These are phyloP conservation scores for Raja brachyura DNA, from an alignment of 2,113 vertebrate genomes.

Conservation along the genomic window DNA sequence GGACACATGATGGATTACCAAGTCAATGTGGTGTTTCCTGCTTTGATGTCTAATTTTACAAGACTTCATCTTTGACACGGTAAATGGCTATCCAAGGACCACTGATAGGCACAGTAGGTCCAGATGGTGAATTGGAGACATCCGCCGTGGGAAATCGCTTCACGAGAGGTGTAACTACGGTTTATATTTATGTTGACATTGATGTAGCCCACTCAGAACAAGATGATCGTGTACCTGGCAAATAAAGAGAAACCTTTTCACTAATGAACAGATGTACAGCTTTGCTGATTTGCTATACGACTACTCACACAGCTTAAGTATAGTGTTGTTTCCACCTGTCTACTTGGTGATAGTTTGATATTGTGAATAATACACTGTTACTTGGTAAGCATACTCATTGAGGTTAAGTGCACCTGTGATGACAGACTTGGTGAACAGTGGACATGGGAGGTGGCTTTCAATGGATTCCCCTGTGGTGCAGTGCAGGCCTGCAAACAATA, in stretches of 20 bases:
- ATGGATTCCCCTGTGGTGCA: background rate
- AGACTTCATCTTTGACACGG: background rate
- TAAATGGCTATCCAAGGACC: slow-evolving; percentile 7
- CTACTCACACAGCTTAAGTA: background rate
- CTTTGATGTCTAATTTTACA: background rate
- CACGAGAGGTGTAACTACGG: background rate
- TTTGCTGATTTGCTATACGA: background rate
- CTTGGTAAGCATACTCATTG: slow-evolving; percentile 48
- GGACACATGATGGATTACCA: background rate
- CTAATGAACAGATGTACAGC: background rate
- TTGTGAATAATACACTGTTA: slow-evolving; percentile 41
- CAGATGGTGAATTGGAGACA: background rate
- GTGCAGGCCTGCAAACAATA: background rate
- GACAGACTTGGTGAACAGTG: slow-evolving; percentile 45
- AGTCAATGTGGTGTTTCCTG: background rate
- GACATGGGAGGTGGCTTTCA: slow-evolving; percentile 33
- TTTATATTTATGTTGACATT: background rate
- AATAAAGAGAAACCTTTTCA: background rate
- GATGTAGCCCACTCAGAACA: background rate
- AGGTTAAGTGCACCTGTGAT: slow-evolving; percentile 43
- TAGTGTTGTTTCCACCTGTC: slow-evolving; percentile 43
- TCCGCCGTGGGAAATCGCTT: background rate
- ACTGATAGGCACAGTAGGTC: background rate
- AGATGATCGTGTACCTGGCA: too few relatives aligned
- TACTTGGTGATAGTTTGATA: slow-evolving; percentile 51